These are phyloP conservation scores for Scylla paramamosain DNA, from an alignment of 1,140 invertebrate species.

Conservation along the genomic window DNA sequence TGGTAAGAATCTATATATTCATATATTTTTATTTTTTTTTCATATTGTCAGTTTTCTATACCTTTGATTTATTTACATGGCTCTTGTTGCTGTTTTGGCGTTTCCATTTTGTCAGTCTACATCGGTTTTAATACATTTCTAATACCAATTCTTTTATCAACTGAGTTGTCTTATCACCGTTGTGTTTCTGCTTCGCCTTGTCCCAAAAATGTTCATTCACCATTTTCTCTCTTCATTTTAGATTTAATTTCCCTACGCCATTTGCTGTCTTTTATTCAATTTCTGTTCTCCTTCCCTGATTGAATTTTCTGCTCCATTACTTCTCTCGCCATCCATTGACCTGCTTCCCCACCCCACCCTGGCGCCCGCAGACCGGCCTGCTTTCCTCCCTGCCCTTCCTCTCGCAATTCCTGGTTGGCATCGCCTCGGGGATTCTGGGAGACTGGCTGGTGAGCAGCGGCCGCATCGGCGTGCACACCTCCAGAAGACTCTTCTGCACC, in stretches of 20 bases:
- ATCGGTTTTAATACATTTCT: neutral
- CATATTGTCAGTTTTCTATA: neutral
- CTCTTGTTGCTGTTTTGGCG: neutral
- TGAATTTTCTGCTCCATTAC: neutral
- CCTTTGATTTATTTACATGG: neutral
- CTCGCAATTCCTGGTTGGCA: constrained; percentile 55
- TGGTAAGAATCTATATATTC: no score
- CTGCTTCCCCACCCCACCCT: no score
- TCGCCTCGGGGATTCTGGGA: neutral
- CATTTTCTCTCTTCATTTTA: neutral
- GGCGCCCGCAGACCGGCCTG: constrained; percentile 52
- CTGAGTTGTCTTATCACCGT: neutral
- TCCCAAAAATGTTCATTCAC: neutral
- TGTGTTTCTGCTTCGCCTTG: neutral
- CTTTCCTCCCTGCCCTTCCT: constrained; percentile 63
- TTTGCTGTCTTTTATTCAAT: neutral
- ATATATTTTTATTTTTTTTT: neutral
- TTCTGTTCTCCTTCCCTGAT: neutral
- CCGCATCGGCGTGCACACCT: constrained; percentile 15
- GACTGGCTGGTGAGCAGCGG: constrained; percentile 40
- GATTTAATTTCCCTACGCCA: neutral
- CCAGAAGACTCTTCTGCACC: constrained; percentile 52
- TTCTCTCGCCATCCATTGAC: neutral
- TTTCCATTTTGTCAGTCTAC: neutral
- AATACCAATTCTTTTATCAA: no score